Conservation (phyloP, 2,888 invertebrate species). For the Euproctis similis region DNA sequence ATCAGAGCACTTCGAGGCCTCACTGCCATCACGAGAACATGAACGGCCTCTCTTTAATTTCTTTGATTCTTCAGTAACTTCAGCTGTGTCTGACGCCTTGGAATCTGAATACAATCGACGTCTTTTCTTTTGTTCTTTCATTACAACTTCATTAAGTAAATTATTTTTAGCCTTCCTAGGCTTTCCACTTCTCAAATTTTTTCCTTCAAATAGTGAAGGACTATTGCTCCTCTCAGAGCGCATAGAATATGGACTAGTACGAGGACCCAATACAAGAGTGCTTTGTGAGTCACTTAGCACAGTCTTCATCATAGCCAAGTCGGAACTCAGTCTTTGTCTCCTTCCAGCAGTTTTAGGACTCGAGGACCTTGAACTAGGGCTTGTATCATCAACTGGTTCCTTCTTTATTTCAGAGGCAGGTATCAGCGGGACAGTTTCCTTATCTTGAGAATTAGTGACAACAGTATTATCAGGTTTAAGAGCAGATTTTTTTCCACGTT, state of each 20-base stretch:
- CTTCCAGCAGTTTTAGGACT: conserved; percentile 65
- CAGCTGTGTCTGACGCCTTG: conserved; percentile 50
- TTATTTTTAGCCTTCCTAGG: conserved; percentile 77
- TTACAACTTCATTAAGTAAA: conserved; percentile 75
- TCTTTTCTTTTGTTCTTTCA: conserved; percentile 72
- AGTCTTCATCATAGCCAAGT: conserved; percentile 67
- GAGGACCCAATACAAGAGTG: conserved; percentile 53
- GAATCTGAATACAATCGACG: conserved; percentile 75
- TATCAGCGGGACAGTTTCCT: conserved; percentile 54
- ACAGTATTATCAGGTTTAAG: conserved; percentile 37
- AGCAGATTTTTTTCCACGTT: conserved; percentile 52
- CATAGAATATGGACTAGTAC: conserved; percentile 77
- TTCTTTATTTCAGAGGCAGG: conserved; percentile 65
- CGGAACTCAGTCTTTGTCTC: conserved; percentile 60
- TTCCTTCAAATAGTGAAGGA: conserved; percentile 64
- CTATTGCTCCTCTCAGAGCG: conserved; percentile 76
- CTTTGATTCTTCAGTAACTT: conserved; percentile 55
- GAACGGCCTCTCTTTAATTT: conserved; percentile 66
- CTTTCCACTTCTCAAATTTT: conserved; percentile 80
- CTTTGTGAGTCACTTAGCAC: conserved; percentile 56
- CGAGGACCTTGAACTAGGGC: conserved; percentile 62
- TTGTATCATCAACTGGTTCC: conserved; percentile 57
- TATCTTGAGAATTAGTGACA: conserved; percentile 42
- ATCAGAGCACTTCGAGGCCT: conserved; percentile 78
- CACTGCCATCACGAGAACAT: conserved; percentile 74